Base-by-base conservation (phyloP, 2,888 invertebrate species). In the Drosophila putrida region DNA sequence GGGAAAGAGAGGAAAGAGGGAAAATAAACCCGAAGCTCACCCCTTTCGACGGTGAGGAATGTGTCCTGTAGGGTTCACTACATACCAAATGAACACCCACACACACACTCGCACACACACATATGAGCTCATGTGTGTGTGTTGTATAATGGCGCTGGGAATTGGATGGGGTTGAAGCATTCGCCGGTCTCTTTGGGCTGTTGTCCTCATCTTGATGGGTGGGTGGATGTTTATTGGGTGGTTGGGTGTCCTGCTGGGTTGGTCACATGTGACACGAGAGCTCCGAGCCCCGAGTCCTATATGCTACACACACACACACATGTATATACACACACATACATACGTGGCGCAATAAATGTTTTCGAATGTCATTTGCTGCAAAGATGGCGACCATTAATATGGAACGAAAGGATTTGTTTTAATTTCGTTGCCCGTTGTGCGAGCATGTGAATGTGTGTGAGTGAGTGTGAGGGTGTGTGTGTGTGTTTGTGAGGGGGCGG, bases 311-410 rank as follows among this genome's bases (percentile, higher is more conserved):
- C 38, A 6, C 50, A 36, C 33, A 9, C 28, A 15, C n/a, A 27
- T 20, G 27, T 57, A 36, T 15, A 35, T 51, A 41, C 6, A 8
- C 13, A 6, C 11, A 31, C 2, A 28, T 4, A 15, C n/a, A 9
- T 41, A 28, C 49, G 72, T 71, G 68, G 78, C 78, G 87, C 85
- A 85, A 85, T 85, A 85, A 85, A 84, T 85, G 85, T 90, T 85
- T 85, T 85, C 90, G 89, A 90, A 85, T 85, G 85, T 90, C 90
- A 85, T 85, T 85, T 85, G 88, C 85, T 74, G 84, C 90, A 86
- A 85, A 85, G 88, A 90, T 89, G 89, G 88, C 86, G 86, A 84
- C 86, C 90, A 89, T 86, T 86, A 86, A 86, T 90, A 90, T 86
- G 90, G 73, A 89, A 90, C 85, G 90, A 89, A 86, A 84, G 86